These are phyloP conservation scores for Dendroctonus valens DNA, from an alignment of 1,140 invertebrate genomes.

Conservation along the genomic window DNA sequence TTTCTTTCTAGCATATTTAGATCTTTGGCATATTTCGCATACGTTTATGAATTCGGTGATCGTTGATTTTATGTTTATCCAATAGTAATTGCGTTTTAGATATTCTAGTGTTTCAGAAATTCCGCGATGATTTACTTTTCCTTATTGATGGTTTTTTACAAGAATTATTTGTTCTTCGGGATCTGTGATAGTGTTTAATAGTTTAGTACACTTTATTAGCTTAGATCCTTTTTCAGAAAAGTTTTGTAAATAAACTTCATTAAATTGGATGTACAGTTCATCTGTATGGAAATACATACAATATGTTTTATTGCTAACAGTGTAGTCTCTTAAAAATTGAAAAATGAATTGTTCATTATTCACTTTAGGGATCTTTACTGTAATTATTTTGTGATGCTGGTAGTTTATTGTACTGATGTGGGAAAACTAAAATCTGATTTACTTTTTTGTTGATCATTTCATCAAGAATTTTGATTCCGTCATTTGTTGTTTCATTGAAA, in stretches of 20 bases:
- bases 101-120: constrained; percentile 27
- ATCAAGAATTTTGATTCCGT: no score
- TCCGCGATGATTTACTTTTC: constrained; percentile 31
- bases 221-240: constrained; percentile 18
- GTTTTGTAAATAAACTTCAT: constrained; percentile 16
- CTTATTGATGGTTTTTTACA: constrained; percentile 31
- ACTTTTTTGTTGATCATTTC: no score
- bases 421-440: no score
- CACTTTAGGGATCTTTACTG: constrained; percentile 9
- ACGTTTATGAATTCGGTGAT: constrained; percentile 30
- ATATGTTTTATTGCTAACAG: constrained; percentile 11
- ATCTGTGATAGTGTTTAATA: constrained; percentile 18
- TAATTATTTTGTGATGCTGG: constrained; percentile 21
- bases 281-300: constrained; percentile 11
- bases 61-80: constrained; percentile 15
- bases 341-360: constrained; percentile 17
- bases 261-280: constrained; percentile 15
- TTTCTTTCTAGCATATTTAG: constrained; percentile 28
- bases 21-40: constrained; percentile 25
- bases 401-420: not conserved
- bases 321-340: constrained; percentile 17
- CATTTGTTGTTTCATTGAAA: no score
- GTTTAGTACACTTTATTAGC: constrained; percentile 18
- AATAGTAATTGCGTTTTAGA: constrained; percentile 29
- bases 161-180: constrained; percentile 24